A percentile compares a stretch with the other conserved stretches of the same genome.
phyloP scores from a whole-genome alignment of 2,797 vertebrate species.

The Notamacropus eugenii region DNA sequence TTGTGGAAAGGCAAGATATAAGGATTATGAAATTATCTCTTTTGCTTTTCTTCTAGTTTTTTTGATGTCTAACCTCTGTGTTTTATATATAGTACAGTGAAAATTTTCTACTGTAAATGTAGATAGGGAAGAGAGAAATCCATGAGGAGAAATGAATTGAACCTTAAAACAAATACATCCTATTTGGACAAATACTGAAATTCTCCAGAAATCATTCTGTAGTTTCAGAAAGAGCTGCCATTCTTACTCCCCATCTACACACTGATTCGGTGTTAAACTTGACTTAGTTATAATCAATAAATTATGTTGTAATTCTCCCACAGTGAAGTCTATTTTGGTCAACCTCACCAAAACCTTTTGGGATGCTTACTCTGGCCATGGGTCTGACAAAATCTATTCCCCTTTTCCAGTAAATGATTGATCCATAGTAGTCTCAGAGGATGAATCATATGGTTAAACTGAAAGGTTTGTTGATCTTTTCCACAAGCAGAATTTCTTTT shows the following conservation, averaged over 20 bases:
- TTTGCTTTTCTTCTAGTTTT: constrained; percentile 10
- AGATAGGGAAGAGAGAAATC: constrained; percentile 12
- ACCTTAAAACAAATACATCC: background rate
- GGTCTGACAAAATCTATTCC: constrained; percentile 1
- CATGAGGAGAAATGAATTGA: constrained; percentile 21
- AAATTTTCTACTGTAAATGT: constrained; percentile 31
- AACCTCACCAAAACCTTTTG: constrained; percentile 10
- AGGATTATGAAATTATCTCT: background rate
- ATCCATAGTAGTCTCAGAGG: constrained; percentile 26
- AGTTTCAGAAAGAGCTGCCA: background rate
- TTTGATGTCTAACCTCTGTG: background rate
- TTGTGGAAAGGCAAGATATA: background rate
- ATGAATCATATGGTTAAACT: constrained; percentile 57
- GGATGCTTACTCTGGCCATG: background rate
- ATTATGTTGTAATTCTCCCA: background rate
- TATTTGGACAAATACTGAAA: background rate
- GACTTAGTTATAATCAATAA: constrained; percentile 25
- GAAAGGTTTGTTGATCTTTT: constrained; percentile 62
- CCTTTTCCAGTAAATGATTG: constrained; percentile 16
- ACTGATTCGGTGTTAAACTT: constrained; percentile 26
- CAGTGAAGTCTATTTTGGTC: background rate
- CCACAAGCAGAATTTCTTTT: background rate
- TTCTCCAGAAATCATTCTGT: constrained; percentile 30
- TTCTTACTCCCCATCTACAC: background rate
- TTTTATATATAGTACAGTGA: constrained; percentile 1